Evolutionary conservation across 2,888 invertebrate species (phyloP).

Genomic region (Drosophila setosimentum): DNA sequence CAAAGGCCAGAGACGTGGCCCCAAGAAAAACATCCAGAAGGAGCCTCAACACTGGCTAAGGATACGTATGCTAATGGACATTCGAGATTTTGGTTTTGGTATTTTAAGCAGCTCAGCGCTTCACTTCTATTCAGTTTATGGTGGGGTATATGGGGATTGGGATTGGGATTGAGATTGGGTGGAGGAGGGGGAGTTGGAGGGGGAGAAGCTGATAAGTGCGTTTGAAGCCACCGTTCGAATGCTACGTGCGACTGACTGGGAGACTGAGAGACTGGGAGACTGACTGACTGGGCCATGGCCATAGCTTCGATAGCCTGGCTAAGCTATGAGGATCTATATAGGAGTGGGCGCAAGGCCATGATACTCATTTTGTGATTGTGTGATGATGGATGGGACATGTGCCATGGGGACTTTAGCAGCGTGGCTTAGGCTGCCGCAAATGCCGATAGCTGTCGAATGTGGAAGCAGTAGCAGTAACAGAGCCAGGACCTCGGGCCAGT

Average conservation of each 20-base stretch:
- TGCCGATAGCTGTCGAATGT: conserved; percentile 65
- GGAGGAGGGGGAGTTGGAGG: conserved; percentile 27
- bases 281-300: conserved; percentile 55
- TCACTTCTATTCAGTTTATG: conserved; percentile 48
- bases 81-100: conserved; percentile 81
- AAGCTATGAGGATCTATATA: conserved; percentile 20
- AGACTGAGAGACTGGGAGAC: neutral
- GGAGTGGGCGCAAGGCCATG: conserved; percentile 46
- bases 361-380: conserved; percentile 82
- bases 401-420: conserved; percentile 52
- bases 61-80: conserved; percentile 81
- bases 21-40: conserved; percentile 21
- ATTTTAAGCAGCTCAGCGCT: conserved; percentile 74
- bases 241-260: conserved; percentile 63
- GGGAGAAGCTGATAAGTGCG: conserved; percentile 77
- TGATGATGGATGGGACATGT: conserved; percentile 82
- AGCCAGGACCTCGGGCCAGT: conserved; percentile 57
- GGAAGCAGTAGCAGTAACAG: conserved; percentile 21
- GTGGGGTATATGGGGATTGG: conserved; percentile 40
- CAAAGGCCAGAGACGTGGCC: conserved; percentile 59
- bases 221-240: conserved; percentile 78
- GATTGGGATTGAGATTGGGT: too few species aligned
- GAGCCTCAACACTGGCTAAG: conserved; percentile 24
- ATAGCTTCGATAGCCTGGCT: conserved; percentile 21
- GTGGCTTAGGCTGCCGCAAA: conserved; percentile 50